phyloP scores from a whole-genome alignment of 2,888 invertebrate species.

The Phrixothrix hirtus region DNA sequence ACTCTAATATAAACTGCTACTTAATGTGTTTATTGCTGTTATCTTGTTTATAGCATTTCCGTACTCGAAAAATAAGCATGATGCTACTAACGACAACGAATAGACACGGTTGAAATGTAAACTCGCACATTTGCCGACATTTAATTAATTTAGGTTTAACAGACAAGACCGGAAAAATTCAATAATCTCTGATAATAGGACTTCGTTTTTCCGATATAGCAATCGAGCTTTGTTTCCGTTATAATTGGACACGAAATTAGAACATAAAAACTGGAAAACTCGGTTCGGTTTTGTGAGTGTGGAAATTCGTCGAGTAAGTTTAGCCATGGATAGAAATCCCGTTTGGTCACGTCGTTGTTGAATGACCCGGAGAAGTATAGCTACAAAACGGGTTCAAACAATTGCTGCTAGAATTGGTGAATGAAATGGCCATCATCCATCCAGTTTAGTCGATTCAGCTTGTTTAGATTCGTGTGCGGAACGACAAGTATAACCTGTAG shows the following conservation, averaged over 20 bases:
- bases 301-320: conserved; percentile 22
- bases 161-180: conserved; percentile 1
- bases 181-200: conserved; percentile 4
- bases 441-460: conserved; percentile 29
- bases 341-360: conserved; percentile 34
- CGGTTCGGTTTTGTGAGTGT: conserved; percentile 14
- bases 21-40: conserved; percentile 28
- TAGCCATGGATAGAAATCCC: conserved; percentile 27
- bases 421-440: conserved; percentile 38
- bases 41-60: conserved; percentile 22
- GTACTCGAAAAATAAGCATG: conserved; percentile 20
- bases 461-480: conserved; percentile 20
- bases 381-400: conserved; percentile 36
- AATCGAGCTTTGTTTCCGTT: conserved; percentile 9
- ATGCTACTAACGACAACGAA: neutral
- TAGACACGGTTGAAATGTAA: conserved; percentile 7
- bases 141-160: conserved; percentile 14
- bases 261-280: conserved; percentile 13
- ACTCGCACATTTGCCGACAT: conserved; percentile 4
- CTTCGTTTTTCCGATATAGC: conserved; percentile 2
- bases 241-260: conserved; percentile 18
- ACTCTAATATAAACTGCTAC: conserved; percentile 29
- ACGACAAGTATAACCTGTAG: conserved; percentile 9
- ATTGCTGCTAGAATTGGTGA: conserved; percentile 37
- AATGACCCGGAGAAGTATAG: conserved; percentile 29